Evolutionary conservation across 2,797 vertebrate species (phyloP).

Genomic region (Sebastes wilsoni): DNA sequence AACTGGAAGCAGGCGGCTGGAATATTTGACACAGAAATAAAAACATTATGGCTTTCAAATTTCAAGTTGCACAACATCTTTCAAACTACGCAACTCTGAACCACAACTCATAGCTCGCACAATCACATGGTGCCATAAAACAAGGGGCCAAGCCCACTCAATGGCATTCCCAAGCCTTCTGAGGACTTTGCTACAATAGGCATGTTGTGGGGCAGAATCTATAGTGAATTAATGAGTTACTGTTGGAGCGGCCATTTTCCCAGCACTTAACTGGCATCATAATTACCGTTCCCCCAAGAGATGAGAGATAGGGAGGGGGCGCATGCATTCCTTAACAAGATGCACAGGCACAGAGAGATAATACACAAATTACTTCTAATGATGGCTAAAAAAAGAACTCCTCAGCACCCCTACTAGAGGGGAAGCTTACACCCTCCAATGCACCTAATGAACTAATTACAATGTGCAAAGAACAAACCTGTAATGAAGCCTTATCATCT

Average conservation of each 20-base stretch:
- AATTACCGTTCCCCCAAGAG: slow-evolving; percentile 68
- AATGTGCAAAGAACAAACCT: slow-evolving; percentile 7
- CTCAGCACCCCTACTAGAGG: neutral
- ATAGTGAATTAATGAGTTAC: slow-evolving; percentile 84
- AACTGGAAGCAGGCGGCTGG: neutral
- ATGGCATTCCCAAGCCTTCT: slow-evolving; percentile 81
- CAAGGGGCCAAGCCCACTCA: slow-evolving; percentile 75
- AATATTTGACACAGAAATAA: slow-evolving; percentile 10
- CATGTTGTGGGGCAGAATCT: slow-evolving; percentile 77
- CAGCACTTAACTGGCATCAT: slow-evolving; percentile 71
- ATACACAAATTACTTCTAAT: slow-evolving; percentile 52
- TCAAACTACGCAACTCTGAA: slow-evolving; percentile 45
- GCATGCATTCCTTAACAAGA: slow-evolving; percentile 55
- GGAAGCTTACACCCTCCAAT: neutral
- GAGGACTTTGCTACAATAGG: slow-evolving; percentile 77
- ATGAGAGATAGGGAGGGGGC: slow-evolving; percentile 41
- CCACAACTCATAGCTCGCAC: slow-evolving; percentile 45
- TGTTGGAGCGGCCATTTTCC: slow-evolving; percentile 73
- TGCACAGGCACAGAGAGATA: slow-evolving; percentile 46
- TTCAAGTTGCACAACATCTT: slow-evolving; percentile 44
- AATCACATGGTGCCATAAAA: slow-evolving; percentile 73
- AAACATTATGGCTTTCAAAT: slow-evolving; percentile 31
- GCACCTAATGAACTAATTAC: slow-evolving; percentile 40
- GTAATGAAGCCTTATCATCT: slow-evolving; percentile 1
- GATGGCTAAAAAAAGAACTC: slow-evolving; percentile 16